These are phyloP conservation scores for Platerodrilus igneus DNA, from an alignment of 2,888 invertebrate genomes.

Conservation along the genomic window DNA sequence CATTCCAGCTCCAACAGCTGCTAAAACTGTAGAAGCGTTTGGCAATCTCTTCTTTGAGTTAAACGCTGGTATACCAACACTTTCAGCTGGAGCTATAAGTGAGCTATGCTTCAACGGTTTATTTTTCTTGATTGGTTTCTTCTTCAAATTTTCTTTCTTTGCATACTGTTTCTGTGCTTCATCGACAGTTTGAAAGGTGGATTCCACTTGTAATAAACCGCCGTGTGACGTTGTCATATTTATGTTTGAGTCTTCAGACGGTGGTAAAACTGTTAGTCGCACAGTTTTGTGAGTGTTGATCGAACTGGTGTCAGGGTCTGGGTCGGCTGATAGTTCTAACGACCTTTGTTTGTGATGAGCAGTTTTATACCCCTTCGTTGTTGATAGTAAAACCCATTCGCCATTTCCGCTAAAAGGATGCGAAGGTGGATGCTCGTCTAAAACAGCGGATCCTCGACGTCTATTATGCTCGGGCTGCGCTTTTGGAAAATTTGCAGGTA, in stretches of 20 bases:
- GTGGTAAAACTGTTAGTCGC: constrained; percentile 67
- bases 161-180: constrained; percentile 52
- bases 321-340: constrained; percentile 30
- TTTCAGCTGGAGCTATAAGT: neutral
- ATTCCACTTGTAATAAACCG: constrained; percentile 70
- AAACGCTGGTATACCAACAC: constrained; percentile 9
- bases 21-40: constrained; percentile 61
- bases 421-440: constrained; percentile 50
- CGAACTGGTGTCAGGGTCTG: constrained; percentile 28
- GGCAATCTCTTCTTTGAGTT: constrained; percentile 7
- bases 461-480: constrained; percentile 29
- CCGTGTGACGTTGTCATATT: constrained; percentile 69
- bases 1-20: constrained; percentile 74
- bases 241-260: constrained; percentile 55
- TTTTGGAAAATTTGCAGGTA: constrained; percentile 53
- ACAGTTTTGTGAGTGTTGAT: constrained; percentile 40
- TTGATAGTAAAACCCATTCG: constrained; percentile 72
- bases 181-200: constrained; percentile 66
- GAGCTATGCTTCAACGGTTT: constrained; percentile 35
- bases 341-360: constrained; percentile 43
- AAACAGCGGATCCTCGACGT: constrained; percentile 29
- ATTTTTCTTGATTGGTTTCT: constrained; percentile 27
- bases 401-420: constrained; percentile 66
- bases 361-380: constrained; percentile 69
- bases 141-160: constrained; percentile 29